A percentile compares a stretch with the other conserved stretches of the same genome.
Conservation (phyloP, 1,140 invertebrate genomes). For the Helicoverpa armigera region DNA sequence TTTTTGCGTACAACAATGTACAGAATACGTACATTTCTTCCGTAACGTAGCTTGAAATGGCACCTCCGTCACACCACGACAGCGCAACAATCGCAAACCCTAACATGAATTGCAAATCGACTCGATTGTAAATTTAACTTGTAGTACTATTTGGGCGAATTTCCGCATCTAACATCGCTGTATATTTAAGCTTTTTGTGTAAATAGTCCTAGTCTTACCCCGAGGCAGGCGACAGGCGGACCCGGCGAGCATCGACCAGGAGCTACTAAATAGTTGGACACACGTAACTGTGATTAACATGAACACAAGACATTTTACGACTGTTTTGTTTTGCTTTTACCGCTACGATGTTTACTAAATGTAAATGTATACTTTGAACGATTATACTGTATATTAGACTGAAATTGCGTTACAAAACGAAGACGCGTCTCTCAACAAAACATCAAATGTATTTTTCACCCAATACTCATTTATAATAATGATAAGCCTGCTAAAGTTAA, state of each 20-base stretch:
- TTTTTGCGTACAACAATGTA: slow-evolving; percentile 21
- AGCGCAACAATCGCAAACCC: slow-evolving; percentile 46
- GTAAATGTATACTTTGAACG: slow-evolving; percentile 65
- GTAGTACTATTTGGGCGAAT: slow-evolving; percentile 79
- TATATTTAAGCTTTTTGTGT: slow-evolving; percentile 86
- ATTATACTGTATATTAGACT: slow-evolving; percentile 70
- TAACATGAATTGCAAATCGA: slow-evolving; percentile 69
- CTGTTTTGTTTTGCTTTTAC: slow-evolving; percentile 85
- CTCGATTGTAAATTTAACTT: slow-evolving; percentile 75
- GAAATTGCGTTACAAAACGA: slow-evolving; percentile 65
- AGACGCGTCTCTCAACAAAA: slow-evolving; percentile 71
- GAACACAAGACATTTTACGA: slow-evolving; percentile 77
- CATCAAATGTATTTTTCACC: slow-evolving; percentile 85
- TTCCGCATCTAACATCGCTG: slow-evolving; percentile 85
- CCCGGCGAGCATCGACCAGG: slow-evolving; percentile 64
- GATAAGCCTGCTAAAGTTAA: slow-evolving; percentile 77
- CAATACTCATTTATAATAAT: slow-evolving; percentile 81
- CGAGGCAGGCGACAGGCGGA: slow-evolving; percentile 62
- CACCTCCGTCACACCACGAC: background rate
- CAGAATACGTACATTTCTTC: slow-evolving; percentile 18
- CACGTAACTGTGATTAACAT: slow-evolving; percentile 85
- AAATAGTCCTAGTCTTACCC: slow-evolving; percentile 74
- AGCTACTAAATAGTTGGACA: slow-evolving; percentile 58
- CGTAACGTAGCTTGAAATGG: background rate
- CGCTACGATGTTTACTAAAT: slow-evolving; percentile 85